Conservation (phyloP, 2,113 vertebrate genomes). For the Microtus ochrogaster region DNA sequence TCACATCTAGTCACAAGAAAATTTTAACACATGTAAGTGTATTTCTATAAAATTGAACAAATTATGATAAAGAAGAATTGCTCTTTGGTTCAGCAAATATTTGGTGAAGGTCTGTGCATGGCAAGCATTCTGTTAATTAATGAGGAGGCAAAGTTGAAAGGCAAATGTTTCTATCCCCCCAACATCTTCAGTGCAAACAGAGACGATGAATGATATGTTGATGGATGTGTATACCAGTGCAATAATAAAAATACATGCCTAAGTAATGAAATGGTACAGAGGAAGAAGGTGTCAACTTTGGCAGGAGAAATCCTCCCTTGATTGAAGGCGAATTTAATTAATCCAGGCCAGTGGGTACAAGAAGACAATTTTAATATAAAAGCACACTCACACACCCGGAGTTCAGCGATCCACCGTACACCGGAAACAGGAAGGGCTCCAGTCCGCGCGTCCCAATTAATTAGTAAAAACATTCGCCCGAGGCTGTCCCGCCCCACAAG, state of each 20-base stretch:
- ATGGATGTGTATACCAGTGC: not conserved
- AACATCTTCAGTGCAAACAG: not conserved
- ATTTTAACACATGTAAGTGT: constrained; percentile 20
- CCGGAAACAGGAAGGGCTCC: too few relatives aligned
- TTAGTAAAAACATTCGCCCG: too few relatives aligned
- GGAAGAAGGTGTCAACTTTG: not conserved
- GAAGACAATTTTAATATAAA: too few relatives aligned
- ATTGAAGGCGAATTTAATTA: too few relatives aligned
- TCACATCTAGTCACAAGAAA: constrained; percentile 6
- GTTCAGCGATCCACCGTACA: too few relatives aligned
- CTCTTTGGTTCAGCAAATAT: not conserved
- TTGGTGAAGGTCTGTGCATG: not conserved
- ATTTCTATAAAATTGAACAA: constrained; percentile 13
- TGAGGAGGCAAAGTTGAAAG: not conserved
- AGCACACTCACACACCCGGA: too few relatives aligned
- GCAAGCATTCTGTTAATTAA: constrained; percentile 32
- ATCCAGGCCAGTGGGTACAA: too few relatives aligned
- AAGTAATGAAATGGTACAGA: not conserved
- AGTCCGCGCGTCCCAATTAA: too few relatives aligned
- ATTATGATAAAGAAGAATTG: not conserved
- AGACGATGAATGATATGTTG: constrained; percentile 26
- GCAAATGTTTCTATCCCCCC: not conserved
- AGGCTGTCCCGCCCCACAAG: too few relatives aligned
- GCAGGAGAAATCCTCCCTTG: not conserved
- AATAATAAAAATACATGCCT: constrained; percentile 24